Conservation (phyloP, 2,113 vertebrate genomes). For the Neolamprologus sp. region DNA sequence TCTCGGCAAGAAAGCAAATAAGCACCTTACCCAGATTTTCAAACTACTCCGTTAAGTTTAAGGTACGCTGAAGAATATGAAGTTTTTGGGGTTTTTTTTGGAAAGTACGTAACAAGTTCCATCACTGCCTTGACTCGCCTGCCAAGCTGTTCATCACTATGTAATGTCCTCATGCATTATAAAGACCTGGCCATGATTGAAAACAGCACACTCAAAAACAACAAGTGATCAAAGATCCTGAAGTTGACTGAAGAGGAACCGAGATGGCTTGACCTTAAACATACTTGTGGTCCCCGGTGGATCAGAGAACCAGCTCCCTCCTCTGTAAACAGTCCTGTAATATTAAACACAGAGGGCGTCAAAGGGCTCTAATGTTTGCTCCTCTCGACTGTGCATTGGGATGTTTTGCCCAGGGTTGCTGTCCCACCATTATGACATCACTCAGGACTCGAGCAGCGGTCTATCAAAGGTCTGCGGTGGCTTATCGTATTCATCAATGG, state of each 20-base stretch:
- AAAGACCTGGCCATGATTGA: constrained; percentile 57
- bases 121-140: constrained; percentile 26
- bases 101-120: constrained; percentile 51
- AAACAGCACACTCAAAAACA: constrained; percentile 63
- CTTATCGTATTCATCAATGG: constrained; percentile 73
- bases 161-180: constrained; percentile 68
- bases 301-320: constrained; percentile 26
- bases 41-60: not conserved
- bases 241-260: constrained; percentile 55
- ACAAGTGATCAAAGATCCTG: constrained; percentile 65
- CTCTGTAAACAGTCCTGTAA: constrained; percentile 71
- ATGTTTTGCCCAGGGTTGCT: constrained; percentile 54
- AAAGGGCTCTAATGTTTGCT: constrained; percentile 58
- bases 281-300: constrained; percentile 45
- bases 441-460: constrained; percentile 50
- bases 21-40: not conserved
- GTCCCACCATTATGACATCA: constrained; percentile 69
- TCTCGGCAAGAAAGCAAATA: not conserved
- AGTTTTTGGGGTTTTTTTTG: not conserved
- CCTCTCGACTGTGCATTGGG: constrained; percentile 50
- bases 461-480: constrained; percentile 62
- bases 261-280: constrained; percentile 74
- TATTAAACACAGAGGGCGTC: constrained; percentile 67
- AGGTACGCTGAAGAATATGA: constrained; percentile 11
- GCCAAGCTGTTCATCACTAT: constrained; percentile 67